These are phyloP conservation scores for Xestia sexstrigata DNA, from an alignment of 2,888 invertebrate species.

Conservation along the genomic window DNA sequence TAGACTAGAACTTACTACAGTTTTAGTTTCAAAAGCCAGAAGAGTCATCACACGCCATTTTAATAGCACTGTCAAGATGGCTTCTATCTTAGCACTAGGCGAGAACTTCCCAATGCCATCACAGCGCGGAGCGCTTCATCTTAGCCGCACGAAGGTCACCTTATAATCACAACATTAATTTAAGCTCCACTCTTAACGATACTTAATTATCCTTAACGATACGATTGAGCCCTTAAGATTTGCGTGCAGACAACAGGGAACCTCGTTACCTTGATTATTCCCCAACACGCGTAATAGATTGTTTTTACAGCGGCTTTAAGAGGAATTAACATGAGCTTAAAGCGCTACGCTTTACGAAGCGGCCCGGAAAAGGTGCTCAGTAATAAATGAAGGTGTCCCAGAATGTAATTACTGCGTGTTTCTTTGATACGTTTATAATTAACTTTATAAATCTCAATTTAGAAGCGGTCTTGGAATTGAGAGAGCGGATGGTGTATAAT, in stretches of 20 bases:
- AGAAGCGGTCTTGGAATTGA: neutral
- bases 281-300: constrained; percentile 54
- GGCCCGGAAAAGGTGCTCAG: constrained; percentile 19
- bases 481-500: neutral
- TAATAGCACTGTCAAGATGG: neutral
- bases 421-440: constrained; percentile 42
- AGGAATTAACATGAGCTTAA: constrained; percentile 45
- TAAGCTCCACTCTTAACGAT: constrained; percentile 28
- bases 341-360: constrained; percentile 19
- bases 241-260: constrained; percentile 45
- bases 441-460: constrained; percentile 36
- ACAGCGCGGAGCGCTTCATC: constrained; percentile 2
- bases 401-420: constrained; percentile 43
- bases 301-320: constrained; percentile 53
- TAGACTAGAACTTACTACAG: neutral
- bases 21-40: neutral
- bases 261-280: constrained; percentile 58
- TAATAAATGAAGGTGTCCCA: constrained; percentile 41
- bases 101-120: neutral
- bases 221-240: constrained; percentile 50
- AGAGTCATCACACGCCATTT: neutral
- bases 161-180: constrained; percentile 44
- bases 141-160: constrained; percentile 8
- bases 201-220: constrained; percentile 50
- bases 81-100: neutral